Evolutionary conservation across 2,113 vertebrate species (phyloP).

Genomic region (Pelusios castaneus): DNA sequence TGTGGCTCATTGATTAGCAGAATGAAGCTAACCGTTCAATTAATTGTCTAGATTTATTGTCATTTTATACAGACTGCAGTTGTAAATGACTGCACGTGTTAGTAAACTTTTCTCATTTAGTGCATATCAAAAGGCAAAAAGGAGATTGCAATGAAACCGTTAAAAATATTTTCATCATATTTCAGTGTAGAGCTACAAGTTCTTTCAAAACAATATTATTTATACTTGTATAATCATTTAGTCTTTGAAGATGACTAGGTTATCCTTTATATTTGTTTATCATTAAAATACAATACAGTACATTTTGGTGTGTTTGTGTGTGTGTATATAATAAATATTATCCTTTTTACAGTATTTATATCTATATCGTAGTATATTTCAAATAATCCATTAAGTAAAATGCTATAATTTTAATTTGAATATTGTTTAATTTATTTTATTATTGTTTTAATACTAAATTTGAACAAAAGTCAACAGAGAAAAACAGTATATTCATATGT

Average conservation of each 20-base stretch:
- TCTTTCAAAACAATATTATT: neutral
- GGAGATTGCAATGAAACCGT: neutral
- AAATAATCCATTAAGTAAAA: neutral
- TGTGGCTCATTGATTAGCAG: neutral
- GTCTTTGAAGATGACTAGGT: neutral
- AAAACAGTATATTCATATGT: neutral
- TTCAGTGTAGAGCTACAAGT: neutral
- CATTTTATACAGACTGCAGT: neutral
- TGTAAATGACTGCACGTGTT: neutral
- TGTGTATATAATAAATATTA: neutral
- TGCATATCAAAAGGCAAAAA: conserved; percentile 25
- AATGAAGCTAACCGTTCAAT: conserved; percentile 17
- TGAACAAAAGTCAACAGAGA: neutral
- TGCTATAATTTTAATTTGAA: neutral
- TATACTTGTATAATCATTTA: neutral
- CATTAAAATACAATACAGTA: neutral
- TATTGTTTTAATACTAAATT: neutral
- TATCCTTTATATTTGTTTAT: neutral
- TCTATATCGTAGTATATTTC: neutral
- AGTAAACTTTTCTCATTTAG: conserved; percentile 14
- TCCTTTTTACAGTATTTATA: neutral
- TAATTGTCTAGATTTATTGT: conserved; percentile 10
- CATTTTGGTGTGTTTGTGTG: neutral
- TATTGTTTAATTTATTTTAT: neutral
- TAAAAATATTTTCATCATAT: neutral